Conservation (phyloP, 2,888 invertebrate species). For the Tiliacea aurago region DNA sequence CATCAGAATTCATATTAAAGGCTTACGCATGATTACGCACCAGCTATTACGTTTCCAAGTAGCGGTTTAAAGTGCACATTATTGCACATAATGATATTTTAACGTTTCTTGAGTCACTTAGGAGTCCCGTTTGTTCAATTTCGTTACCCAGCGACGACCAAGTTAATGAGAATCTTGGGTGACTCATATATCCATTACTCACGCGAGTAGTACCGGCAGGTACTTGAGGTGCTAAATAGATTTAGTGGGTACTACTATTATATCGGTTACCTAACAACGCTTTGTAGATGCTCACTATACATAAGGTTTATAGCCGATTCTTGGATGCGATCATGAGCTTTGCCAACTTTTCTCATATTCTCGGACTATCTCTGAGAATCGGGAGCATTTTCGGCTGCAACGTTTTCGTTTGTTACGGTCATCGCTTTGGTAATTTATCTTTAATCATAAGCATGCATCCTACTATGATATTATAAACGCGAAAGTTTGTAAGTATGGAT, state of each 20-base stretch:
- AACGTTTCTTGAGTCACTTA: constrained; percentile 54
- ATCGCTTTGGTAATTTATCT: constrained; percentile 19
- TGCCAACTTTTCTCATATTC: constrained; percentile 47
- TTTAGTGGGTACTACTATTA: constrained; percentile 40
- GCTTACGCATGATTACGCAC: constrained; percentile 52
- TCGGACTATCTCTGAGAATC: constrained; percentile 14
- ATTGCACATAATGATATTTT: constrained; percentile 61
- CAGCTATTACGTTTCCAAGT: constrained; percentile 32
- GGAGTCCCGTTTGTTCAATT: constrained; percentile 64
- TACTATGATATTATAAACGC: too few species aligned
- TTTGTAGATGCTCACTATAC: not conserved
- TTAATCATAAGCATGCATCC: not conserved
- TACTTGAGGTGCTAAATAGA: constrained; percentile 48
- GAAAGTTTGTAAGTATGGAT: too few species aligned
- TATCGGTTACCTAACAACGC: constrained; percentile 12
- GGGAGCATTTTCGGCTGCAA: not conserved
- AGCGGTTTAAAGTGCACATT: constrained; percentile 45
- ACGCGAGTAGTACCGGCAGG: constrained; percentile 39
- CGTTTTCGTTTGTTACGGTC: constrained; percentile 13
- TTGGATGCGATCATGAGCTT: constrained; percentile 12
- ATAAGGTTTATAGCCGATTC: constrained; percentile 16
- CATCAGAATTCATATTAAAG: constrained; percentile 37
- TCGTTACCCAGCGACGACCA: constrained; percentile 51
- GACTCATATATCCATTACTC: constrained; percentile 70
- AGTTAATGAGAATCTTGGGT: constrained; percentile 65